These are phyloP conservation scores for Conus ventricosus DNA, from an alignment of 1,140 invertebrate species.

Conservation along the genomic window DNA sequence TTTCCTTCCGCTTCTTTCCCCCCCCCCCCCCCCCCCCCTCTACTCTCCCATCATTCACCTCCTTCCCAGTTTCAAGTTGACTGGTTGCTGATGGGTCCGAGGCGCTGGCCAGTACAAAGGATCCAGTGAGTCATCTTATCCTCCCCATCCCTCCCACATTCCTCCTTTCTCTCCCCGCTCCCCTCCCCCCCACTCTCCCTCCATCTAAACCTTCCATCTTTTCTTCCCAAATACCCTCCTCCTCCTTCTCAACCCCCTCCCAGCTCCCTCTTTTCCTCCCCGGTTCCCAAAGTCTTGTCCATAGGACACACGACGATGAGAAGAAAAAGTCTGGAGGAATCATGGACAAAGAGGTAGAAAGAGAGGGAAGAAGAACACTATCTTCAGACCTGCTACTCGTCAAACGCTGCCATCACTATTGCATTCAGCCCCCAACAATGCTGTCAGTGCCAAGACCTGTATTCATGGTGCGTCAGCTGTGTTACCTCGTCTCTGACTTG, in stretches of 20 bases:
- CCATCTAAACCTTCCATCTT: background rate
- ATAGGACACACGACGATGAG: too few relatives aligned
- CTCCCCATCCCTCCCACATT: background rate
- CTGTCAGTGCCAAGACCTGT: too few relatives aligned
- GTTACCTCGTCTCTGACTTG: too few relatives aligned
- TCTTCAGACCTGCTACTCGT: too few relatives aligned
- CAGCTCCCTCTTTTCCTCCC: background rate
- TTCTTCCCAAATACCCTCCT: background rate
- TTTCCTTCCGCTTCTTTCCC: background rate
- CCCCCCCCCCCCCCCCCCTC: background rate
- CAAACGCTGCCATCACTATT: too few relatives aligned
- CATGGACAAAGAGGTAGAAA: too few relatives aligned
- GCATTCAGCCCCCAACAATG: too few relatives aligned
- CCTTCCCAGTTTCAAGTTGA: constrained; percentile 13
- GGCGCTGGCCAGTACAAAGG: background rate
- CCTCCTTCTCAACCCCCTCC: background rate
- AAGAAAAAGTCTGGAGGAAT: too few relatives aligned
- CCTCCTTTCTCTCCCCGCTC: background rate
- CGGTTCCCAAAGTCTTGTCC: too few relatives aligned
- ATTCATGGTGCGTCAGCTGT: too few relatives aligned
- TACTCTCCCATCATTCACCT: background rate
- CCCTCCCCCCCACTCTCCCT: background rate
- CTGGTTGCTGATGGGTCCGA: background rate
- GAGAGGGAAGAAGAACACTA: too few relatives aligned
- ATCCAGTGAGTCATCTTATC: constrained; percentile 10